Percentiles rank a stretch among this genome's conserved stretches.
Evolutionary conservation across 2,888 invertebrate species (phyloP).

Genomic region (Arrhopalites spinosus): DNA sequence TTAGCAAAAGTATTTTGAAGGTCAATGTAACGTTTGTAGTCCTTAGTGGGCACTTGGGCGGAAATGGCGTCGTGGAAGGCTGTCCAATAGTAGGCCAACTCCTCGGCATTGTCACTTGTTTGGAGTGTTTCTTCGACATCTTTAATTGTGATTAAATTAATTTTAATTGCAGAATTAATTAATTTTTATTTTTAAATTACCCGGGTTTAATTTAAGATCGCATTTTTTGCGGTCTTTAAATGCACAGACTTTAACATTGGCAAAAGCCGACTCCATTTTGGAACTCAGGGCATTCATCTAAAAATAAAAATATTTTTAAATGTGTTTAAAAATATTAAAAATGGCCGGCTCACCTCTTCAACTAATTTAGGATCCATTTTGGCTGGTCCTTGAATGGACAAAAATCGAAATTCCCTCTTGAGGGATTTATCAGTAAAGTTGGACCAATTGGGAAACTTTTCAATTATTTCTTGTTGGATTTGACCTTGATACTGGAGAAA

Average conservation of each 20-base stretch:
- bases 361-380: slow-evolving; percentile 43
- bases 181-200: background rate
- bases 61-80: slow-evolving; percentile 44
- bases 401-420: slow-evolving; percentile 48
- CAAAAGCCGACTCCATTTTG: slow-evolving; percentile 58
- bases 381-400: slow-evolving; percentile 51
- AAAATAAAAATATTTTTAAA: too few species aligned
- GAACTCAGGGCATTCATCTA: slow-evolving; percentile 56
- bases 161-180: background rate
- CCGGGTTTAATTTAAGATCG: slow-evolving; percentile 43
- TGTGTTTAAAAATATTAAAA: background rate
- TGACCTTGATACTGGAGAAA: slow-evolving; percentile 26
- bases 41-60: slow-evolving; percentile 33
- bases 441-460: slow-evolving; percentile 8
- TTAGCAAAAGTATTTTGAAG: slow-evolving; percentile 41
- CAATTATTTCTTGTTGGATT: slow-evolving; percentile 15
- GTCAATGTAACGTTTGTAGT: slow-evolving; percentile 38
- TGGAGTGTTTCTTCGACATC: slow-evolving; percentile 25
- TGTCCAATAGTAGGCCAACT: slow-evolving; percentile 38
- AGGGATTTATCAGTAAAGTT: slow-evolving; percentile 25
- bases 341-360: slow-evolving; percentile 15
- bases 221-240: slow-evolving; percentile 50
- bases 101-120: slow-evolving; percentile 16
- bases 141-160: background rate
- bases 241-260: slow-evolving; percentile 58